Evolutionary conservation across 1,140 invertebrate genomes (phyloP), one percentile per base, ranked within the genome.

Genomic region (Diabrotica undecimpunctata): DNA sequence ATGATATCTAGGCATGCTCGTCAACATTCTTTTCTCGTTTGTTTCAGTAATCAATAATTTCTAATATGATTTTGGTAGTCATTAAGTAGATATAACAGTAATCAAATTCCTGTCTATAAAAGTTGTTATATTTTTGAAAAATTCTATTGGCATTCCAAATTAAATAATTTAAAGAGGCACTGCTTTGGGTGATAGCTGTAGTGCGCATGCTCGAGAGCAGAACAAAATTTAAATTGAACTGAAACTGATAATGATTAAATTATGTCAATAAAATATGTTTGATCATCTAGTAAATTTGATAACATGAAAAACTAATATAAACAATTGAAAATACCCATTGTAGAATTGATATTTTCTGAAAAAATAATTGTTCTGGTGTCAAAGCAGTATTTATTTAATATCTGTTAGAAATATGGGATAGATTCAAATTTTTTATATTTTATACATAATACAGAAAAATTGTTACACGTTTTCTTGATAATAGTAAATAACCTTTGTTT

Each of bases 151-250:
- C 5, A 35, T 13, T 12, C 36, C 56, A 38, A 58, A 35, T 25
- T 38, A 58, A 41, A 13, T 38, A 8, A 58, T 51, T 61, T 61
- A n/a, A 46, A 51, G 59, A 35, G 59, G 59, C 59, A 61, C 59
- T 61, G 25, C 37, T 61, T 61, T 61, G 59, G 59, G 59, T 61
- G 25, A 61, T 51, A 12, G 50, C 13, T 11, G 51, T 36, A 35
- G 10, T 10, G 25, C 59, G 46, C 59, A 25, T 61, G 59, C 59
- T 41, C 59, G 35, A 7, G 8, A 10, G 8, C n/a, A n/a, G 8
- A 10, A n/a, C n/a, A n/a, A n/a, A 46, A 46, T 46, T 46, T 46
- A 46, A 46, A 46, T 46, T 46, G 41, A 46, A 46, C 8, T 8
- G 8, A n/a, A 46, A 46, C 8, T 46, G 41, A 46, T 46, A 46